Conservation (phyloP, 1,140 invertebrate species). For the Kradibia gibbosae region DNA sequence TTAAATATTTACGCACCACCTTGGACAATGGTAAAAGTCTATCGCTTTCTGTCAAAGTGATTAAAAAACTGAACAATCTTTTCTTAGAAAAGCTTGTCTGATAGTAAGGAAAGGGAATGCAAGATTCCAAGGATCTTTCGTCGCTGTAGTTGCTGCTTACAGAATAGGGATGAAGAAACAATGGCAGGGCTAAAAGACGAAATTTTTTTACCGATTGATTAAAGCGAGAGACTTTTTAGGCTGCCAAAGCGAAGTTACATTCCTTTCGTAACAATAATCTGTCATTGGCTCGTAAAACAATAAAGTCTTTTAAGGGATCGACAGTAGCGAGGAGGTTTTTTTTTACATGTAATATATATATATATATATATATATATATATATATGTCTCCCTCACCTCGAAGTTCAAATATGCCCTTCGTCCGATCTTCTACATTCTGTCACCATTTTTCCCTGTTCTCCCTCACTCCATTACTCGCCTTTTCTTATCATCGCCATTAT, state of each 20-base stretch:
- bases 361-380: no score
- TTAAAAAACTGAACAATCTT: no score
- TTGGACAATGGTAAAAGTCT: no score
- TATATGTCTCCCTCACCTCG: no score
- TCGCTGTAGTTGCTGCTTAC: background rate
- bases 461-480: conserved; percentile 24
- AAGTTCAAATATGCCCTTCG: no score
- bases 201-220: conserved; percentile 62
- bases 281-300: conserved; percentile 71
- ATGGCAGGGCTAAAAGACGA: conserved; percentile 24
- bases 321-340: conserved; percentile 53
- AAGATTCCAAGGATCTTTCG: background rate
- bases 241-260: conserved; percentile 24
- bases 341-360: no score
- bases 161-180: background rate
- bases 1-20: no score
- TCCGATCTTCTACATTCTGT: conserved; percentile 14
- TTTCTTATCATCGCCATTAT: conserved; percentile 18
- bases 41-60: no score
- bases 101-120: background rate
- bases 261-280: conserved; percentile 67
- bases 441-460: conserved; percentile 23
- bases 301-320: conserved; percentile 66
- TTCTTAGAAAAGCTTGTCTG: no score
- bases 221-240: conserved; percentile 55